phyloP scores from a whole-genome alignment of 35 echinoderm and acorn worm species.

The Acanthaster planci region DNA sequence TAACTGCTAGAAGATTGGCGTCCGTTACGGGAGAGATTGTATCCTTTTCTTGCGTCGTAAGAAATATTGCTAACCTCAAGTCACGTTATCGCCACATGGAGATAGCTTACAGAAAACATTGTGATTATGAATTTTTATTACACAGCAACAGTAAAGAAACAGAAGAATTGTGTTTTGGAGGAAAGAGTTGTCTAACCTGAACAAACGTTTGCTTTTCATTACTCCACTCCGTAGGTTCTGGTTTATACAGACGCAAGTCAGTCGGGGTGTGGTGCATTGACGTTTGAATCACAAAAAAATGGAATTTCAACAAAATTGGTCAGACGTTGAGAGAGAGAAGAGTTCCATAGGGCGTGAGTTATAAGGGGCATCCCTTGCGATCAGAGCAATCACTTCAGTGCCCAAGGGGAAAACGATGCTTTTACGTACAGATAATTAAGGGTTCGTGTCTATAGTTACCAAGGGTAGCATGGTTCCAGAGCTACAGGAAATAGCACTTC shows the following conservation, averaged over 20 bases:
- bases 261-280: no score
- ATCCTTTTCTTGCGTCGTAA: no score
- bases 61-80: conserved; percentile 25
- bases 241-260: no score
- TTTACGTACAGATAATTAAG: conserved; percentile 45
- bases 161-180: conserved; percentile 40
- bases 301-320: conserved; percentile 27
- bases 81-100: conserved; percentile 38
- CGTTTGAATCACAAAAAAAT: background rate
- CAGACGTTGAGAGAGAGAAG: background rate
- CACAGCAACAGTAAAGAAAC: background rate
- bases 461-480: no score
- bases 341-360: conserved; percentile 58
- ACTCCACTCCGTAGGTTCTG: no score
- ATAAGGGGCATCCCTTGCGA: conserved; percentile 29
- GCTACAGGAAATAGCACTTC: no score
- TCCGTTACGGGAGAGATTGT: conserved; percentile 30
- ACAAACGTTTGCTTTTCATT: conserved; percentile 28
- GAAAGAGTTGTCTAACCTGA: background rate
- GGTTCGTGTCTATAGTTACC: conserved; percentile 10
- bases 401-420: background rate
- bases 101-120: conserved; percentile 3
- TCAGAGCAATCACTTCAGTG: background rate
- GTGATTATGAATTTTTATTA: conserved; percentile 21
- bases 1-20: conserved; percentile 27